These are phyloP conservation scores for Girardinus metallicus DNA, from an alignment of 2,797 vertebrate genomes.

Conservation along the genomic window DNA sequence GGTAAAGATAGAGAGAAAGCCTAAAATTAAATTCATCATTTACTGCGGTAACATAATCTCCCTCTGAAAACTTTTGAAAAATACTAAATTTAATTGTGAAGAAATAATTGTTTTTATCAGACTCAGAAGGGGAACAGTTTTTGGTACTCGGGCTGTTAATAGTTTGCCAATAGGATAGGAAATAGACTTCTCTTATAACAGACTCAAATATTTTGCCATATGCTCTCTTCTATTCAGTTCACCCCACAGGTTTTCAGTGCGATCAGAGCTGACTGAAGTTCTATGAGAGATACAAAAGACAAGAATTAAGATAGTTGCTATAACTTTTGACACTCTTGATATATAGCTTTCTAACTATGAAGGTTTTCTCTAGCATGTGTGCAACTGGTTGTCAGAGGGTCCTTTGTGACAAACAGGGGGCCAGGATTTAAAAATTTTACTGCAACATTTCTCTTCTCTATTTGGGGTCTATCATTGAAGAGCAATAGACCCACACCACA, in stretches of 20 bases:
- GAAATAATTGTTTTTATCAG: slow-evolving; percentile 5
- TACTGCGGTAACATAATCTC: neutral
- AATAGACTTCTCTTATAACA: neutral
- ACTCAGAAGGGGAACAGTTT: neutral
- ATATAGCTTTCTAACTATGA: too few species aligned
- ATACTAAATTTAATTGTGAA: neutral
- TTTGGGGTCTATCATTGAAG: neutral
- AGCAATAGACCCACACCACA: too few species aligned
- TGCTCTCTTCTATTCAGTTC: neutral
- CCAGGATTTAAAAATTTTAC: neutral
- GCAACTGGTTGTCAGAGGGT: neutral
- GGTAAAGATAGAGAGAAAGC: neutral
- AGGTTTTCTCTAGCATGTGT: neutral
- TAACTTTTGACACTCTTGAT: neutral
- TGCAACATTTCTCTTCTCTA: neutral
- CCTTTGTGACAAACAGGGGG: neutral
- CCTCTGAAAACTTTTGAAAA: neutral
- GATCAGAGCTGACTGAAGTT: neutral
- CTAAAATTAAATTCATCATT: neutral
- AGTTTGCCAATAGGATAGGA: neutral
- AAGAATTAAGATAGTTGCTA: neutral
- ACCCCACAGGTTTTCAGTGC: neutral
- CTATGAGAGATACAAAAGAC: neutral
- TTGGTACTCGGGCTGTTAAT: neutral
- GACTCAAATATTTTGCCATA: neutral